Base-by-base conservation (phyloP, 2,888 invertebrate species). In the Lasius platythorax region DNA sequence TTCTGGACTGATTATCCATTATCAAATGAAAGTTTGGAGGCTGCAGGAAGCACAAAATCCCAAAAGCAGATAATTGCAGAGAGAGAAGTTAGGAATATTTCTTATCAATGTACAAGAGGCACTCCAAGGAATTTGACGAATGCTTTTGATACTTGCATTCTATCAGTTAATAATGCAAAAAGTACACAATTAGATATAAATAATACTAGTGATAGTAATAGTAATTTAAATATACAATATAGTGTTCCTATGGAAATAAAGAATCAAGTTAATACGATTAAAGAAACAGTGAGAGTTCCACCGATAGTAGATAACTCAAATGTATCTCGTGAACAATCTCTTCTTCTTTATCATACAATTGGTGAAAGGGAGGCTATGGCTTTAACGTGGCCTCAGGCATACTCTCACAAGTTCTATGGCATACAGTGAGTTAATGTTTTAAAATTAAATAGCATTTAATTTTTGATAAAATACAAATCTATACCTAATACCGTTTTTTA, bases 341-440 rank as follows among this genome's bases (percentile, higher is more conserved):
- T 46, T 43, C 90, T 95, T 66, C 89, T 95, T 46, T 95, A 94
- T 88, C 91, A 91, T 30, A 94, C 94, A 3, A 83, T 90, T 18
- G 70, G 33, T 50, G 89, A 93, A 23, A 95, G 96, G 73, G 96
- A 95, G 40, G 93, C 92, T 15, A 94, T 95, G 30, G 93, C 93
- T 40, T 89, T 93, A 33, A 63, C 91, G 0, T 98, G 97, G 97
- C 97, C 97, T 2, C 95, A 96, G 73, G 94, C 96, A 28, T 94
- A 96, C 76, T 95, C 96, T 85, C 96, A 96, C 88, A 96, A 96
- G 93, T 96, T 96, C 93, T 96, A 97, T 95, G 98, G 97, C 92
- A 96, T 98, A 85, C 96, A 97, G 97, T 98, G 95, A 96, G 96
- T 96, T 82, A 23, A 18, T 9, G 30, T 50, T 23, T 0, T 23